Base-by-base conservation (phyloP, 2,797 vertebrate genomes). In the Hybognathus amarus region DNA sequence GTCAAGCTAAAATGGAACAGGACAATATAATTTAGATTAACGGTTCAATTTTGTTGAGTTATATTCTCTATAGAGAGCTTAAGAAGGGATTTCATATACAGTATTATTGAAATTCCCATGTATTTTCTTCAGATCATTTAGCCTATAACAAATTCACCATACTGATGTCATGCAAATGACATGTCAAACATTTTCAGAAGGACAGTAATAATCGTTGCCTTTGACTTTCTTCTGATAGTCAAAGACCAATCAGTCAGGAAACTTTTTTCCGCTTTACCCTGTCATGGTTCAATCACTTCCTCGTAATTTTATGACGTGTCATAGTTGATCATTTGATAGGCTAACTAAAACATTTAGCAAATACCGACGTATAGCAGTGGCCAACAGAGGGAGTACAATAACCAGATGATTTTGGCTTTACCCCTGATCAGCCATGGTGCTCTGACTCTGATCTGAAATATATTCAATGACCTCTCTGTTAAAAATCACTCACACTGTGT, bases 321-420 rank as follows among this genome's bases (percentile, higher is more conserved):
- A 76, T 13, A 64, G 24, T 47, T 30, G 24, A 77, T 33, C 1
- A 33, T 47, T 33, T 33, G 10, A 45, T 45, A 63, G 13, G 10
- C 59, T 22, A 47, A 42, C 15, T 27, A 40, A 61, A 61, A 40
- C 18, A 11, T 56, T 74, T 20, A 9, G 22, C 69, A 18, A 82
- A 64, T 9, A 40, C 22, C 17, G 7, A 42, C 27, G 6, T 78
- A 36, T 2, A 47, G 45, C 24, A 76, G 56, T 81, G 24, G 76
- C 89, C 92, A 92, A 87, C 89, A 93, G 92, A 64, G 79, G 90
- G 80, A 69, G 85, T 24, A 83, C 89, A 47, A 79, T 30, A 6
- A 88, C 78, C 78, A 85, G 64, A 70, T 42, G 27, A 85, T 64
- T 9, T 1, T 75, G 15, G 3, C 22, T 38, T n/a, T 38, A 18